Evolutionary conservation across 2,888 invertebrate genomes (phyloP), one percentile per base, ranked within the genome.

Genomic region (Leptopterna dolabrata): DNA sequence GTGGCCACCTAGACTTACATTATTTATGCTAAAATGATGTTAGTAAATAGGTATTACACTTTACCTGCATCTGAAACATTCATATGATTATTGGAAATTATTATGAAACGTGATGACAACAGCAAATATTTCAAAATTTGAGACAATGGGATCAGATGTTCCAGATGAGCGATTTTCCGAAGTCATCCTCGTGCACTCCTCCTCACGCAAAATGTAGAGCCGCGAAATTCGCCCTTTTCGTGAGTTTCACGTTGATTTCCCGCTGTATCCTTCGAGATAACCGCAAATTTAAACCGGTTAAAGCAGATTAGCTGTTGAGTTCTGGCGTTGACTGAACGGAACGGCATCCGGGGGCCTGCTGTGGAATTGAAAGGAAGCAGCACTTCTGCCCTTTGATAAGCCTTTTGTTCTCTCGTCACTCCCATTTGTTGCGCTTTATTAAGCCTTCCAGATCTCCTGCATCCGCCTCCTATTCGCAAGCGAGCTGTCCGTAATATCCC

Each of bases 361-460:
- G n/a, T 43, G 19, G 78, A 2, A 78, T 29, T 45, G 45, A 78
- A 83, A 83, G 83, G 83, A 83, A 83, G 83, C 63, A 70, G 83
- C 83, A 83, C 83, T 83, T 83, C 43, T 63, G 70, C 29, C 81
- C 27, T 19, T 70, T 83, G 70, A 83, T 70, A 36, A 83, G 43
- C 83, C 83, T 83, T 83, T 83, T 83, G 83, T 83, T 83, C 83
- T 36, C 83, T 83, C 19, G 83, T 83, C 19, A 63, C 83, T 63
- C 81, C 36, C 51, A 27, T 81, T 55, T 55, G 81, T 81, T 16
- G 47, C 47, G 55, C 81, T 81, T 81, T 81, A 55, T 55, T 81
- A 55, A 73, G 73, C 36, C 73, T 19, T 16, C 16, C 16, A 36
- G 73, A 30, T 41, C 73, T 36, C 73, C 73, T 73, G 73, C 73